Evolutionary conservation across 2,888 invertebrate species (phyloP), one percentile per base, ranked within the genome.

Genomic region (Thumatha senex): DNA sequence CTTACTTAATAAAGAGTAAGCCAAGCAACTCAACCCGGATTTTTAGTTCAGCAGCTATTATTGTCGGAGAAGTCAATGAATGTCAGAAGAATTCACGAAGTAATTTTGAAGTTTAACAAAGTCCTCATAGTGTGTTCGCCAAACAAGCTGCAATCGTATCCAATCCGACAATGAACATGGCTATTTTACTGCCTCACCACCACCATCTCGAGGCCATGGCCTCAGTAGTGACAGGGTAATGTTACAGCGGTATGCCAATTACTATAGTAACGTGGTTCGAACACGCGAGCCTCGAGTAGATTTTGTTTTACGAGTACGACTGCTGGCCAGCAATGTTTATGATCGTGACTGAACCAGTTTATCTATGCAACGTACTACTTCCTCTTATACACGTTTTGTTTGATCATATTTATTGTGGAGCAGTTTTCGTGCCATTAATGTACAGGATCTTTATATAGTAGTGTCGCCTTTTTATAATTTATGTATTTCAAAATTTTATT

Each of bases 321-420:
- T 67, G 67, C 73, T 64, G 68, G 75, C 76, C 76, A 67, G 66
- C 75, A 73, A 78, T 78, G 78, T 87, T 87, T 86, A 88, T 81
- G 82, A 73, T 74, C 68, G 69, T 74, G 67, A 66, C 59, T 65
- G 58, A 54, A 64, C 70, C 72, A 76, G 79, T 86, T 82, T 84
- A 84, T 87, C 86, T 84, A 82, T 84, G 77, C 86, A 83, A 86
- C 73, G 71, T 84, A 87, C 78, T 79, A 79, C 87, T 86, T 89
- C 88, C 88, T 82, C 74, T 59, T 75, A 74, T 72, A 76, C 77
- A 78, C 78, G 81, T 86, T 88, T 84, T 81, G 84, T 83, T 84
- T 78, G 78, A 84, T 85, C 82, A 86, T 84, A 85, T 89, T 89
- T 89, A 87, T 86, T 78, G 76, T 76, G 70, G 67, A 69, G 72